Base-by-base conservation (phyloP, 2,797 vertebrate genomes). In the Notolepis coatsorum region DNA sequence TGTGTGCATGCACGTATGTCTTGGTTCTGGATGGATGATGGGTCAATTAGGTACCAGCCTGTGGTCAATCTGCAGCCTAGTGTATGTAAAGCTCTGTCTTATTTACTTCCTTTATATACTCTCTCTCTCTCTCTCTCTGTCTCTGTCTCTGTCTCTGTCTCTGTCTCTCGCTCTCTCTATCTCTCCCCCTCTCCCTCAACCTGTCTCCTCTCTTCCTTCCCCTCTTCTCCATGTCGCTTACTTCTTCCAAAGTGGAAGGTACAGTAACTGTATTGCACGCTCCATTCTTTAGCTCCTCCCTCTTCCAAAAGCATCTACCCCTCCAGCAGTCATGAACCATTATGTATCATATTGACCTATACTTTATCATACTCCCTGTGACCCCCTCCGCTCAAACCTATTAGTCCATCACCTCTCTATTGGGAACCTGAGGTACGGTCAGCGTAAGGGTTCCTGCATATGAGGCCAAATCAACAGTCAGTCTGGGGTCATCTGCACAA, bases 161-260 rank as follows among this genome's bases (percentile, higher is more conserved):
- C 23, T 45, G 27, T 33, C 20, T 77, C 50, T 37, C 23, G 70
- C 38, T 50, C 57, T 72, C 59, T 50, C 45, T 70, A 65, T 80
- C 68, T 88, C 69, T 79, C 75, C 17, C 49, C 59, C 60, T 55
- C 72, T 57, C 68, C 79, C 78, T 75, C 59, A 65, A 65, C 52
- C 58, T 49, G 13, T 71, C 65, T 73, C 48, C n/a, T 76, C 55
- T 41, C 58, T 46, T 41, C 66, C 48, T 60, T 58, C 58, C 59
- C n/a, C 80, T 55, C 54, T 84, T 53, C 61, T 56, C 60, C 65
- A 73, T 77, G 63, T 88, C 53, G 67, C 79, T 81, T 68, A 75
- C 86, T 73, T 82, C 77, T 84, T 75, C 84, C 73, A 68, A 81
- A 93, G 90, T 87, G 90, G 89, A 93, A 93, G 90, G 90, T 91